Conservation (phyloP, 2,797 vertebrate genomes). For the Oophaga sylvatica region DNA sequence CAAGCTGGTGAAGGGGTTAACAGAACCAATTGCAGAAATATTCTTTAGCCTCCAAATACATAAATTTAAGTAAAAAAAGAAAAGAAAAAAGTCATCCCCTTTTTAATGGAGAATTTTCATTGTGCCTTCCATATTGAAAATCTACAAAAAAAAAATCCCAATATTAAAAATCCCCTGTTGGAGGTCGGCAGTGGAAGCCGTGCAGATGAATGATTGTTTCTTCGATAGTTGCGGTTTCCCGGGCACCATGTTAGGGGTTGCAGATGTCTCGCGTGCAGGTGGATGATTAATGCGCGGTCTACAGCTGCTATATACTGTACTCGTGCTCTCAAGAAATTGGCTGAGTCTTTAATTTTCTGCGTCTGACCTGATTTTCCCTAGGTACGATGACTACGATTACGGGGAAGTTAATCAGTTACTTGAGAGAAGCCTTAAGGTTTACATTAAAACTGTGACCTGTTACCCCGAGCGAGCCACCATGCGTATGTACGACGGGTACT, state of each 20-base stretch:
- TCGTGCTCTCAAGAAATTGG: background rate
- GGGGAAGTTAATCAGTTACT: conserved; percentile 86
- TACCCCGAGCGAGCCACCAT: conserved; percentile 85
- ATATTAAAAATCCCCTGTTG: background rate
- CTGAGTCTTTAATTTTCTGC: conserved; percentile 18
- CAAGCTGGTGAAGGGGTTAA: too few species aligned
- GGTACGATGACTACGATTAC: conserved; percentile 87
- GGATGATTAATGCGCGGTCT: background rate
- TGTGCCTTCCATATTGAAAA: background rate
- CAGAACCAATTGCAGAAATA: too few species aligned
- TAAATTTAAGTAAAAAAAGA: too few species aligned
- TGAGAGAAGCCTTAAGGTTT: conserved; percentile 86
- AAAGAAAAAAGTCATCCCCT: too few species aligned
- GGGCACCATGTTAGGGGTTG: background rate
- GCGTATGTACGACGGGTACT: conserved; percentile 85
- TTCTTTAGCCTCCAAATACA: too few species aligned
- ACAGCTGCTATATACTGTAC: background rate
- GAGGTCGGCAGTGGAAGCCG: background rate
- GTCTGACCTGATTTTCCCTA: conserved; percentile 64
- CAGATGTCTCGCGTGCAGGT: background rate
- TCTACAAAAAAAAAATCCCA: too few species aligned
- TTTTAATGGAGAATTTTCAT: too few species aligned
- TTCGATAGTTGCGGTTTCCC: background rate
- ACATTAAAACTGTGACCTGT: conserved; percentile 88
- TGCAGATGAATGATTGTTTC: background rate